phyloP scores from a whole-genome alignment of 2,113 vertebrate genomes.

The Falco punctatus region DNA sequence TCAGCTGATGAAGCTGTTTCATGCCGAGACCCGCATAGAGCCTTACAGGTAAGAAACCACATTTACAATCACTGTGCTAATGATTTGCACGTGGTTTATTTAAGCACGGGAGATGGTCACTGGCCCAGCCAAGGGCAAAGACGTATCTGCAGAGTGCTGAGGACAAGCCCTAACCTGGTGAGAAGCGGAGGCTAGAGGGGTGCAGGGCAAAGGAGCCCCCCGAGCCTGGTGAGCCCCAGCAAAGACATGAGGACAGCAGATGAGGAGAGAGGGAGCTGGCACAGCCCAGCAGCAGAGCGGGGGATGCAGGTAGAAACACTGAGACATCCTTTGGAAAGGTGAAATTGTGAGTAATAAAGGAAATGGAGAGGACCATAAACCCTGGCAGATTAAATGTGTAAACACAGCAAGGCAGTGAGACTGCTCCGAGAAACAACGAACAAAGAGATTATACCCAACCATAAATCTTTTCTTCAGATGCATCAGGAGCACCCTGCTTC shows the following conservation, averaged over 20 bases:
- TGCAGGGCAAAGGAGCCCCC: not conserved
- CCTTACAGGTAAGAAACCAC: not conserved
- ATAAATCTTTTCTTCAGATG: not conserved
- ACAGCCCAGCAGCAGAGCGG: not conserved
- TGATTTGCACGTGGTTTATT: accelerated
- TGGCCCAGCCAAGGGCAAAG: not conserved
- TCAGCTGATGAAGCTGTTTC: not conserved
- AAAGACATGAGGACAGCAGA: not conserved
- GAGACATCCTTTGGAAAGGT: not conserved
- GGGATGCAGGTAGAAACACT: too few species aligned
- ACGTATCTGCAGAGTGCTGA: not conserved
- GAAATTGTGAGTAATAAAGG: not conserved
- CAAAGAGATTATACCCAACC: not conserved
- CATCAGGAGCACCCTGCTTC: not conserved
- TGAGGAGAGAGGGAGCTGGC: not conserved
- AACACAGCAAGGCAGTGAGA: not conserved
- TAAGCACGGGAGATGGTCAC: not conserved
- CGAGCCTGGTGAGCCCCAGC: not conserved
- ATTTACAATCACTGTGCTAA: accelerated
- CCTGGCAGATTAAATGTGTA: not conserved
- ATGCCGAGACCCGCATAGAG: not conserved
- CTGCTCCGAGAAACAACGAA: not conserved
- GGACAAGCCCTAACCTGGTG: not conserved
- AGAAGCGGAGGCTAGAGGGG: not conserved
- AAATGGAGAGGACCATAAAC: not conserved